Conservation (phyloP, 2,888 invertebrate genomes). For the Quadroppia sp. region DNA sequence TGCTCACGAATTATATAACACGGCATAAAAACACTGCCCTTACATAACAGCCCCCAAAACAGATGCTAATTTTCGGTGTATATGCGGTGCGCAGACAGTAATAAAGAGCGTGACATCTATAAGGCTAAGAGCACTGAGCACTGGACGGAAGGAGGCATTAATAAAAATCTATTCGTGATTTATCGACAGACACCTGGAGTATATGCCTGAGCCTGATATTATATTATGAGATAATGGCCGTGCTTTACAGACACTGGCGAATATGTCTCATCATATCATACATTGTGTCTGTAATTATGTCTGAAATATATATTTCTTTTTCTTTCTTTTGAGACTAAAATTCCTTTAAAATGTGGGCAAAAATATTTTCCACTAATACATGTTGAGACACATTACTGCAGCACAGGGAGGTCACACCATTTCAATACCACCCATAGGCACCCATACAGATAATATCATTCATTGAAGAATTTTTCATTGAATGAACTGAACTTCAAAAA, state of each 20-base stretch:
- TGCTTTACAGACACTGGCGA: not conserved
- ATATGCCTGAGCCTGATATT: not conserved
- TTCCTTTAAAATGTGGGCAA: not conserved
- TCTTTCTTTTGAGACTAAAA: not conserved
- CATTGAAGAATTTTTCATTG: constrained; percentile 2
- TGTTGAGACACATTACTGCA: too few relatives aligned
- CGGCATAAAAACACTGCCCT: not conserved
- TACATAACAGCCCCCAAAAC: not conserved
- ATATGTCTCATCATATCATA: constrained; percentile 4
- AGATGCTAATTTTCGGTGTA: constrained; percentile 4
- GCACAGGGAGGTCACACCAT: not conserved
- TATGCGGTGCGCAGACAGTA: not conserved
- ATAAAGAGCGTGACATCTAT: not conserved
- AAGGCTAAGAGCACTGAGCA: not conserved
- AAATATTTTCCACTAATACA: not conserved
- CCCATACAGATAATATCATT: constrained; percentile 8
- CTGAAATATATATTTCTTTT: not conserved
- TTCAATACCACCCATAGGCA: constrained; percentile 12
- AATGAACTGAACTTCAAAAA: not conserved
- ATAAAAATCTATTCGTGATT: constrained; percentile 27
- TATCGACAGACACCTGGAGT: constrained; percentile 21
- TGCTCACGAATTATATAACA: not conserved
- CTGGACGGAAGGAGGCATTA: constrained; percentile 22
- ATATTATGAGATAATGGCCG: constrained; percentile 9
- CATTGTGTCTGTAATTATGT: constrained; percentile 13